Evolutionary conservation across 2,797 vertebrate species (phyloP), one percentile per base, ranked within the genome.

Genomic region (Enteromius trimaculatus): DNA sequence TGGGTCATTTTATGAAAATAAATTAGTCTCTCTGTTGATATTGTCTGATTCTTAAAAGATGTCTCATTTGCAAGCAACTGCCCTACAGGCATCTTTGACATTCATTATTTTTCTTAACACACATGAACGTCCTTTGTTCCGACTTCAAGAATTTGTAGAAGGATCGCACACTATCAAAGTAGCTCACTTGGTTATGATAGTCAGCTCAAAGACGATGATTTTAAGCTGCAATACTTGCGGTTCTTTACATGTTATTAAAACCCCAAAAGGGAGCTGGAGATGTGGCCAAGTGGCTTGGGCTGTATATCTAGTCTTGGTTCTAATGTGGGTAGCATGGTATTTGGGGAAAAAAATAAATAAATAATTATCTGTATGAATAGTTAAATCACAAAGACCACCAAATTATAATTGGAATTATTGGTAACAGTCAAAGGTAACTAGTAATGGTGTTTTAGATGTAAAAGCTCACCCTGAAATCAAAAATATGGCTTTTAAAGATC

Each of bases 1-100:
- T 86, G 85, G 84, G 85, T 86, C 83, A 86, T 80, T 85, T 86
- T 53, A 69, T 77, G 64, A 76, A 86, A 86, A 77, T 82, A 86
- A 86, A 86, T 86, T 47, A 86, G 77, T 81, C 51, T 70, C 74
- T 77, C 70, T 86, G 85, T 81, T 88, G 85, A 86, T 82, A 83
- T 70, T 81, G 80, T 75, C 83, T 81, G 80, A 83, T 83, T 86
- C 77, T 83, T 86, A 62, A 86, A 82, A 66, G 79, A 80, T 81
- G 68, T 85, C 85, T 85, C 85, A 86, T 80, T 86, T 83, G 69
- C 82, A 86, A 86, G 82, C 85, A 79, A 82, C 58, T 82, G 77
- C 82, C 85, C 81, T 64, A 68, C 55, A 77, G 83, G 62, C 77
- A 39, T 74, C 72, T 74, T 71, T 85, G 87, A 83, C 85, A 83